Evolutionary conservation across 2,888 invertebrate genomes (phyloP).

Genomic region (Danaus chrysippus): DNA sequence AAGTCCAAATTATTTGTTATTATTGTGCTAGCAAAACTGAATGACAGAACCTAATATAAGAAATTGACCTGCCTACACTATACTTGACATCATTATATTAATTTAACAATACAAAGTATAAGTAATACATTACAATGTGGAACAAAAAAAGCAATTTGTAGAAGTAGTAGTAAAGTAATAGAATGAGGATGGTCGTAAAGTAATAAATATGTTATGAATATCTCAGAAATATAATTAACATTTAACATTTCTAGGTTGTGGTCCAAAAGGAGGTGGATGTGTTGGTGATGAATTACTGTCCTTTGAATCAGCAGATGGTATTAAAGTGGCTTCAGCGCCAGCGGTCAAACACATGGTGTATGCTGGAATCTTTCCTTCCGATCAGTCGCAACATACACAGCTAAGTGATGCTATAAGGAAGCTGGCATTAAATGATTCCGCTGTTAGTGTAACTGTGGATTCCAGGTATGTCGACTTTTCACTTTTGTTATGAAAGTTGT

Average conservation of each 20-base stretch:
- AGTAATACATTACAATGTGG: too few species aligned
- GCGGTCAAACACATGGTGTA: conserved; percentile 73
- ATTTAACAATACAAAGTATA: too few species aligned
- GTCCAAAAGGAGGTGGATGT: conserved; percentile 65
- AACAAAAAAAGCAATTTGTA: too few species aligned
- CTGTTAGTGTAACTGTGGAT: conserved; percentile 89
- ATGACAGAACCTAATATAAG: too few species aligned
- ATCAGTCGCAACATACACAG: conserved; percentile 89
- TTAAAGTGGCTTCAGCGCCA: conserved; percentile 40
- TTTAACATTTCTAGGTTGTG: conserved; percentile 54
- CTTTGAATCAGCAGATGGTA: conserved; percentile 46
- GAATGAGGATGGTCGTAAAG: background rate
- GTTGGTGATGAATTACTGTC: conserved; percentile 68
- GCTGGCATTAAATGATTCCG: conserved; percentile 95
- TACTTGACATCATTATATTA: too few species aligned
- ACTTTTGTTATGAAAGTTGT: background rate
- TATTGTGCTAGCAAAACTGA: too few species aligned
- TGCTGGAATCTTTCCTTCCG: conserved; percentile 88
- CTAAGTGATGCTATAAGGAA: conserved; percentile 92
- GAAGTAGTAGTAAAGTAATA: too few species aligned
- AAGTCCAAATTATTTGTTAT: too few species aligned
- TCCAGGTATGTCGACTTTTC: conserved; percentile 81
- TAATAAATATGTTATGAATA: background rate
- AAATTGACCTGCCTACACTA: too few species aligned
- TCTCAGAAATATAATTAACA: conserved; percentile 3